Base-by-base conservation (phyloP, 2,797 vertebrate genomes). In the Chelon auratus region DNA sequence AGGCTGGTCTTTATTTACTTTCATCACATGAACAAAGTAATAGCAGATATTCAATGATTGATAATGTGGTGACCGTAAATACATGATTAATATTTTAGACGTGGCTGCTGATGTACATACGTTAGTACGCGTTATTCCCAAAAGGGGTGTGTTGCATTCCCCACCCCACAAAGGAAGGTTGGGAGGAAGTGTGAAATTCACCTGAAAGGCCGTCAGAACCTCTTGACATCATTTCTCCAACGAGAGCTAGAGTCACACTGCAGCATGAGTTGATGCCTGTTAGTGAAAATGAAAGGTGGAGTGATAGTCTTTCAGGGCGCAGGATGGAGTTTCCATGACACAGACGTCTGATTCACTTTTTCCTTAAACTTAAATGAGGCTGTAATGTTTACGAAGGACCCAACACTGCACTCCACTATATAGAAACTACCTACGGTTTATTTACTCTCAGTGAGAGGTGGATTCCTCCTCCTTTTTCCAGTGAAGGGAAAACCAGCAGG, bases 81-180 rank as follows among this genome's bases (percentile, higher is more conserved):
- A 22, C 17, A 15, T 37, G 14, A 52, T 30, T 36, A 12, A 53
- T 37, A 11, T 2, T 50, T 81, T 7, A 67, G 30, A 51, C 37
- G 15, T 54, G 59, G 13, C 4, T 22, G 18, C 14, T 57, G 9
- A 53, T 10, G 33, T 36, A 11, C 30, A 37, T 45, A 67, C 37
- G 30, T 43, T 26, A 68, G 55, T 53, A 15, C 65, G 48, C 45
- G 51, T 59, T 64, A 52, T 70, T 83, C 73, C 56, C 11, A 47
- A 45, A 40, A 36, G 42, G 80, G 81, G 78, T 65, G 80, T 57
- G 86, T 66, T 69, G 62, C 82, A 91, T 92, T 93, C 79, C 82
- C 57, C 76, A 78, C 58, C 50, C 71, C 42, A 24, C 74, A 50
- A 75, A 64, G 77, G 68, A 83, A 89, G 68, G 65, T 91, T 54